Evolutionary conservation across 2,888 invertebrate species (phyloP).

Genomic region (Diarsia brunnea): DNA sequence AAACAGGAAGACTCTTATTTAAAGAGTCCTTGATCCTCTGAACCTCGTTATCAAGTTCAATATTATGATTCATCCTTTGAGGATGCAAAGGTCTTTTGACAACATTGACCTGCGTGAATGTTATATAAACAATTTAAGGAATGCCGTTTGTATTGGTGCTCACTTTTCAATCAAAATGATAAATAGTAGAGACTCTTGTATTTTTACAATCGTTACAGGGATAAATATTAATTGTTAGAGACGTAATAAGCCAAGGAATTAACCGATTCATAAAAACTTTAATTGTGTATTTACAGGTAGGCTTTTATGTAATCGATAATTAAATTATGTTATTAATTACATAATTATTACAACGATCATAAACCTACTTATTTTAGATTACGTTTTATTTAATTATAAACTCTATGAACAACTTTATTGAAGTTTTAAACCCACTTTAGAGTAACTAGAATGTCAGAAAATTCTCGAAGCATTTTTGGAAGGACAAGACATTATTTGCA

Average conservation of each 20-base stretch:
- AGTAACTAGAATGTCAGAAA: slow-evolving; percentile 1
- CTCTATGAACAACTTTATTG: neutral
- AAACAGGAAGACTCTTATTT: slow-evolving; percentile 87
- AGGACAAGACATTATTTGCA: slow-evolving; percentile 25
- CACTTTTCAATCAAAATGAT: slow-evolving; percentile 24
- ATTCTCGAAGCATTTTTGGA: neutral
- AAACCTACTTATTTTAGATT: slow-evolving; percentile 35
- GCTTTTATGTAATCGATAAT: neutral
- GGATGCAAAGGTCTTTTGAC: slow-evolving; percentile 47
- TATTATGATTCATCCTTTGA: slow-evolving; percentile 69
- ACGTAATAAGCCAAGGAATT: slow-evolving; percentile 15
- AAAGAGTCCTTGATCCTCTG: slow-evolving; percentile 76
- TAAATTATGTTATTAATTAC: slow-evolving; percentile 10
- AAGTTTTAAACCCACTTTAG: neutral
- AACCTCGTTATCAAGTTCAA: slow-evolving; percentile 77
- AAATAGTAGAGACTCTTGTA: neutral
- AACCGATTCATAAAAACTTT: neutral
- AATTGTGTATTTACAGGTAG: neutral
- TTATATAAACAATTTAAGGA: slow-evolving; percentile 44
- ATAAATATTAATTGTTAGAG: neutral
- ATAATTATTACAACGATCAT: slow-evolving; percentile 12
- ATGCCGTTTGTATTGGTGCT: neutral
- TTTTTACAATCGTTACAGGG: neutral
- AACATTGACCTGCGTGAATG: slow-evolving; percentile 38
- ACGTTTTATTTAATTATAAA: slow-evolving; percentile 10